phyloP scores from a whole-genome alignment of 2,888 invertebrate genomes.

The Cantharis rustica region DNA sequence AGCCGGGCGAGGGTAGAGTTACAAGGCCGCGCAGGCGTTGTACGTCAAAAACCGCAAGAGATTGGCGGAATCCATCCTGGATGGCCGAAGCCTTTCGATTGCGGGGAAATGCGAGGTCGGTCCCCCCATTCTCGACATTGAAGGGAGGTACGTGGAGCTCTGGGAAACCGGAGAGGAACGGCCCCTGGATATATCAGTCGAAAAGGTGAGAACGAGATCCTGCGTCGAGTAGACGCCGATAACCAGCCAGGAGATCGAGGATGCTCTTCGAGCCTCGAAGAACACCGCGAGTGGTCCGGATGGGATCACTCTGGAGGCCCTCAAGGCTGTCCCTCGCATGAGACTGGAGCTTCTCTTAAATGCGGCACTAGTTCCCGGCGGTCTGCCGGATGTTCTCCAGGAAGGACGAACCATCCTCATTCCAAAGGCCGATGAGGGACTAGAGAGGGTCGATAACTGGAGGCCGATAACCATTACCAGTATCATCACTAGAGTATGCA shows the following conservation, averaged over 20 bases:
- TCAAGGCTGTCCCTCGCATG: neutral
- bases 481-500: neutral
- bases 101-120: neutral
- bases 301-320: neutral
- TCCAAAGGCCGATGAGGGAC: no score
- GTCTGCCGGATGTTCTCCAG: neutral
- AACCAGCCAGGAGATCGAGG: neutral
- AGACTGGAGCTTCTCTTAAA: neutral
- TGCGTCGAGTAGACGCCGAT: neutral
- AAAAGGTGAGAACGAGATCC: neutral
- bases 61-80: no score
- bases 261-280: neutral
- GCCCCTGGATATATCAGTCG: no score
- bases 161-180: neutral
- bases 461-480: neutral
- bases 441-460: neutral
- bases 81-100: neutral
- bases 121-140: no score
- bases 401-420: neutral
- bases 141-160: no score
- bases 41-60: neutral
- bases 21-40: neutral
- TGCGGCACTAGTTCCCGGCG: neutral
- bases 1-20: neutral
- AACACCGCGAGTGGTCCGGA: neutral